Evolutionary conservation across 2,888 invertebrate species (phyloP).

Genomic region (Octonoba sinensis): DNA sequence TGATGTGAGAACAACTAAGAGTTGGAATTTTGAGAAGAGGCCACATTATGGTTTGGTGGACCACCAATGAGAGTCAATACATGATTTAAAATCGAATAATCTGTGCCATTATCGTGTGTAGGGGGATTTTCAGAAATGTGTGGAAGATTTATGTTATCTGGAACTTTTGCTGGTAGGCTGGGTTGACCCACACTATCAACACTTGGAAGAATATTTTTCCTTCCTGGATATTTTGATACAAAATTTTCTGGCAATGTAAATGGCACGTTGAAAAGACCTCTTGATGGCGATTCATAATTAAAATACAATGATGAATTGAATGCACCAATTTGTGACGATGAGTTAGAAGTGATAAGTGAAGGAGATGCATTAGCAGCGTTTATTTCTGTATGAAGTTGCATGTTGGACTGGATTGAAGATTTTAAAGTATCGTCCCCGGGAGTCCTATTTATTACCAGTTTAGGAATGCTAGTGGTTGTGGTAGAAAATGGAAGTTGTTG

Average conservation of each 20-base stretch:
- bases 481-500: neutral
- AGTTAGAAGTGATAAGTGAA: too few relatives aligned
- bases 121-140: slow-evolving; percentile 43
- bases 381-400: too few relatives aligned
- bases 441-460: neutral
- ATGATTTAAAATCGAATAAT: slow-evolving; percentile 59
- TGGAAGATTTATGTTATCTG: slow-evolving; percentile 52
- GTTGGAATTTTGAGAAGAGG: neutral
- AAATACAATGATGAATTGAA: too few relatives aligned
- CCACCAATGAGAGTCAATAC: slow-evolving; percentile 47
- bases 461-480: neutral
- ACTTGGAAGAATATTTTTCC: slow-evolving; percentile 40
- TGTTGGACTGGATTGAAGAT: too few relatives aligned
- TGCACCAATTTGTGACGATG: too few relatives aligned
- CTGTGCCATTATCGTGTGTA: slow-evolving; percentile 46
- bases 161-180: slow-evolving; percentile 3
- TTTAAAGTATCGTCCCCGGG: too few relatives aligned
- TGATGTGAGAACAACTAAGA: neutral
- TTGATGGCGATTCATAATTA: too few relatives aligned
- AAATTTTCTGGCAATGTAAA: neutral
- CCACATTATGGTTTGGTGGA: neutral
- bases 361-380: too few relatives aligned
- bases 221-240: slow-evolving; percentile 22
- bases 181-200: slow-evolving; percentile 2
- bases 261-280: too few relatives aligned